phyloP scores from a whole-genome alignment of 2,797 vertebrate genomes.

The Hemitrygon akajei region DNA sequence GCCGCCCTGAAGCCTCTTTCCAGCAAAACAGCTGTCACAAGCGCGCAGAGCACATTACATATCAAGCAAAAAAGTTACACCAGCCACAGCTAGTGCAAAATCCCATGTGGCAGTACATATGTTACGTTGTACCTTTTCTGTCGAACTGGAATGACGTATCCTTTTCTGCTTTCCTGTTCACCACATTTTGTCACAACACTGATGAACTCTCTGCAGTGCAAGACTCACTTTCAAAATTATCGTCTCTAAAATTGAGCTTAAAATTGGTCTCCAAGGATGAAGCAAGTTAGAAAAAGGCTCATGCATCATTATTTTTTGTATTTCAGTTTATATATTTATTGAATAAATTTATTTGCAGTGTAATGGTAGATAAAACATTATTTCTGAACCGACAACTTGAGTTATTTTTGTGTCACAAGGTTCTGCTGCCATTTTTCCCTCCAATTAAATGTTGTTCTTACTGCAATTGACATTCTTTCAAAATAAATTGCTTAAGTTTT shows the following conservation, averaged over 20 bases:
- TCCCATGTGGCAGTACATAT: slow-evolving; percentile 44
- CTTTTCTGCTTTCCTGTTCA: slow-evolving; percentile 39
- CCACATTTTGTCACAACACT: slow-evolving; percentile 37
- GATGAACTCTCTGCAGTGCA: neutral
- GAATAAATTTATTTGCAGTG: neutral
- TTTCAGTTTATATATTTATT: neutral
- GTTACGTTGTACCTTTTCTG: slow-evolving; percentile 39
- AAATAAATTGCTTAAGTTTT: neutral
- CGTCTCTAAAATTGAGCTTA: neutral
- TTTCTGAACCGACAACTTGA: neutral
- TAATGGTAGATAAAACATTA: no score
- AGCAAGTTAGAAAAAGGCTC: neutral
- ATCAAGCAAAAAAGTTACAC: slow-evolving; percentile 57
- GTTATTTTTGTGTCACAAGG: neutral
- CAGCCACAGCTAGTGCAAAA: slow-evolving; percentile 42
- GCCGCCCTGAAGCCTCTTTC: slow-evolving; percentile 58
- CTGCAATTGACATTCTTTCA: neutral
- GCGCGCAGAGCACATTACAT: slow-evolving; percentile 51
- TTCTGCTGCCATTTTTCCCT: neutral
- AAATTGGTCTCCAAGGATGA: neutral
- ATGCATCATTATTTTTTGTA: neutral
- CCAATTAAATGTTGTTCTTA: neutral
- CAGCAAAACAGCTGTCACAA: slow-evolving; percentile 59
- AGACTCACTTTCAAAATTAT: neutral
- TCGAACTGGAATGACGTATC: slow-evolving; percentile 40